Evolutionary conservation across 2,888 invertebrate genomes (phyloP), one percentile per base, ranked within the genome.

Genomic region (Buathra laborator): DNA sequence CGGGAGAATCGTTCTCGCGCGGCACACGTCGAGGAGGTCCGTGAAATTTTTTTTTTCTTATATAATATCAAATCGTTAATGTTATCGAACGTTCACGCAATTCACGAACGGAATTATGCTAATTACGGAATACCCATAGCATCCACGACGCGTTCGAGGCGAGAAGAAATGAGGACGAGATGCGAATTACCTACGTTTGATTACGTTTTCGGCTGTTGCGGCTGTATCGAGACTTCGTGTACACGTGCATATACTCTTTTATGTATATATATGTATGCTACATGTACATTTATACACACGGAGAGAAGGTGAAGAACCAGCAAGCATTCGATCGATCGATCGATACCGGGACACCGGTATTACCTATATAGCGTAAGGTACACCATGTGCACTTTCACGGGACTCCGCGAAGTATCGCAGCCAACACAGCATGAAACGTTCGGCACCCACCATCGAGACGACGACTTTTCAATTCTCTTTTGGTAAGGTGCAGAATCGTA

Each of bases 401-500:
- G 37, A 10, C 64, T 37, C 32, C 4, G 16, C 16, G 19, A 32
- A 75, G 48, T 16, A 48, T 12, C 14, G 32, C 59, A 59, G 64
- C 75, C 56, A 10, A 24, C 56, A 56, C 10, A 43, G 53, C 16
- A n/a, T 53, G 53, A 64, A 74, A 75, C 64, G 16, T 48, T 75
- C 64, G 62, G 64, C 75, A 75, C 62, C 48, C 64, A 46, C 75
- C 51, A 29, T 48, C 46, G 46, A 48, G 62, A 64, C 64, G 48
- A 48, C 75, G 75, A 59, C 70, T 46, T 64, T 64, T 75, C 64
- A 75, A 75, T 75, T 75, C 64, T 64, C 75, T 64, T 64, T 75
- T 62, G 75, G 75, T 64, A 48, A 75, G 75, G 75, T 75, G 64
- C 75, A 64, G 75, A 75, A 75, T 75, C 75, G 75, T 64, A 64